Evolutionary conservation across 2,113 vertebrate species (phyloP).

Genomic region (Athene cunicularia): DNA sequence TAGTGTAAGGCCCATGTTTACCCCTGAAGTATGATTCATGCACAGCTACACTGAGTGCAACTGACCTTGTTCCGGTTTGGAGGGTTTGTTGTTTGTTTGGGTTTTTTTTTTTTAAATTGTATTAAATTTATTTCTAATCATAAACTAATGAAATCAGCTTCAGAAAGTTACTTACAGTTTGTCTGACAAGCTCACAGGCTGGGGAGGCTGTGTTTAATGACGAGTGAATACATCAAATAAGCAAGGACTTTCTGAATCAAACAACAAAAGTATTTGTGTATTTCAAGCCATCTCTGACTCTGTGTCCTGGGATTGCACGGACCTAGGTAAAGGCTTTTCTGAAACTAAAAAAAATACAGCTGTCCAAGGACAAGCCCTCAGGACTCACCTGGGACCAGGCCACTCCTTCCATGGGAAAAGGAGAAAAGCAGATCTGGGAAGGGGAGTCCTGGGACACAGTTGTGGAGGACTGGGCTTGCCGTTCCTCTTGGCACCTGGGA

Average conservation of each 20-base stretch:
- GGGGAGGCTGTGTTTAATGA: background rate
- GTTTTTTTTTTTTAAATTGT: background rate
- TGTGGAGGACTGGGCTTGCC: background rate
- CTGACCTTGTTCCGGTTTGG: background rate
- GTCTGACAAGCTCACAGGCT: background rate
- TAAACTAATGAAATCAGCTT: background rate
- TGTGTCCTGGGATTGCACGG: background rate
- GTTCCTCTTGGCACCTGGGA: background rate
- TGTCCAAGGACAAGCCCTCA: background rate
- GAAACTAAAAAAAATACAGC: background rate
- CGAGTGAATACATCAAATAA: background rate
- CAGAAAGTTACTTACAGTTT: background rate
- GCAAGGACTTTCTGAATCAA: background rate
- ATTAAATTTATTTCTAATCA: background rate
- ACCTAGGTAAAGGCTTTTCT: background rate
- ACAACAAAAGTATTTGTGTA: background rate
- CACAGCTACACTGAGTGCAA: background rate
- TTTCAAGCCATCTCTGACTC: background rate
- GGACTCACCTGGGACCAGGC: background rate
- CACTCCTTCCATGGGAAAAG: background rate
- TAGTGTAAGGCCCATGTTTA: background rate
- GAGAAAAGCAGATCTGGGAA: background rate
- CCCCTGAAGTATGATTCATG: background rate
- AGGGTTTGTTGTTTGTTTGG: background rate
- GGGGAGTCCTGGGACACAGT: background rate